These are phyloP conservation scores for Hypomecis punctinalis DNA, from an alignment of 2,888 invertebrate species.

Conservation along the genomic window DNA sequence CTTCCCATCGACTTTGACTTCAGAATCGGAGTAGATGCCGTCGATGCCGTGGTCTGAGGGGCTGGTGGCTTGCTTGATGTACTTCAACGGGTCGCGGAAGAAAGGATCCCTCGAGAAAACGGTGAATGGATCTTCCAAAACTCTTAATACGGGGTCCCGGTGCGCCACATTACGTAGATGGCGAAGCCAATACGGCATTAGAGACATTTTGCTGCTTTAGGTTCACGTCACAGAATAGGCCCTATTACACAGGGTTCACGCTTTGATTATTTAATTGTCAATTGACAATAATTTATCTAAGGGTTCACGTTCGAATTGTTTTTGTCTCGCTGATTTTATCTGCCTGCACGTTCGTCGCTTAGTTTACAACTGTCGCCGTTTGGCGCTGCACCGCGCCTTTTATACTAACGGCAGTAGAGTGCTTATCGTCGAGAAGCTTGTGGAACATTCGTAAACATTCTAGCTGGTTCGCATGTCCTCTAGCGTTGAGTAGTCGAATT, in stretches of 20 bases:
- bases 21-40: constrained; percentile 83
- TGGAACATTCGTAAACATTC: constrained; percentile 62
- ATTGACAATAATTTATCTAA: no score
- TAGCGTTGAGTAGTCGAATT: constrained; percentile 40
- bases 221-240: no score
- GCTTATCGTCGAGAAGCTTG: constrained; percentile 62
- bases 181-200: constrained; percentile 76
- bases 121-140: constrained; percentile 69
- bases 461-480: constrained; percentile 52
- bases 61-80: constrained; percentile 58
- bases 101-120: constrained; percentile 71
- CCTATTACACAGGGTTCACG: no score
- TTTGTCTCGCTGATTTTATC: constrained; percentile 2
- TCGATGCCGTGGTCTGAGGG: constrained; percentile 72
- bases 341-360: constrained; percentile 19
- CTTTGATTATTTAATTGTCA: no score
- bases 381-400: constrained; percentile 47
- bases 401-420: constrained; percentile 62
- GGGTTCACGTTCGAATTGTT: neutral
- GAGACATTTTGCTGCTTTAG: constrained; percentile 65
- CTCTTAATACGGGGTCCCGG: constrained; percentile 67
- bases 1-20: constrained; percentile 86
- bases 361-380: constrained; percentile 44
- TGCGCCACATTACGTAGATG: constrained; percentile 70
- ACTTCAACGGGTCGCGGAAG: constrained; percentile 73